Percentiles rank a stretch among this genome's conserved stretches.
These are phyloP conservation scores for Lonchura striata DNA, from an alignment of 2,113 vertebrate genomes.

Conservation along the genomic window DNA sequence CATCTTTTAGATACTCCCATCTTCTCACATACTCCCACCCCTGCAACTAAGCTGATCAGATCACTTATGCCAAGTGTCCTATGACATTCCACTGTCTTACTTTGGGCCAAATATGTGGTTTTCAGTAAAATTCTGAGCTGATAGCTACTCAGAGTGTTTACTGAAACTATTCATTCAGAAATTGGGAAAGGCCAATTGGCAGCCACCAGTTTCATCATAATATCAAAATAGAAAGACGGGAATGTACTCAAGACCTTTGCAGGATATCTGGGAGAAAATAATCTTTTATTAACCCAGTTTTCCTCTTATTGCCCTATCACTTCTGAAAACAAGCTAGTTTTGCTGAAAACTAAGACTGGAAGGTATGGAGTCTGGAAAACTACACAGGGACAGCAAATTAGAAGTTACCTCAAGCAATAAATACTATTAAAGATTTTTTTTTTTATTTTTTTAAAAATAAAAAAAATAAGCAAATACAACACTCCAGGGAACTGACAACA, in stretches of 20 bases:
- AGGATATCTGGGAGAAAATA: not conserved
- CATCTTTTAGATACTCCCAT: not conserved
- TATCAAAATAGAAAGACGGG: not conserved
- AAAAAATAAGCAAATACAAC: not conserved
- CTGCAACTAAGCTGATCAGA: not conserved
- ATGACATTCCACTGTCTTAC: slow-evolving; percentile 24
- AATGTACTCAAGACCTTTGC: not conserved
- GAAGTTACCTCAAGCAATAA: not conserved
- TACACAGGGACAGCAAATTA: not conserved
- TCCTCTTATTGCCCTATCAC: not conserved
- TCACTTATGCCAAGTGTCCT: not conserved
- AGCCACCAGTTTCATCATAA: not conserved
- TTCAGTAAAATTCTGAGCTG: not conserved
- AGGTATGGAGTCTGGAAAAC: not conserved
- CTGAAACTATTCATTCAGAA: not conserved
- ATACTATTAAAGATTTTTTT: not conserved
- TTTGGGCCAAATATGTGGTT: slow-evolving; percentile 25
- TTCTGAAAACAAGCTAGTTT: not conserved
- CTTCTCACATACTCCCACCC: not conserved
- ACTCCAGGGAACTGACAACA: not conserved
- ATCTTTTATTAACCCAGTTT: not conserved
- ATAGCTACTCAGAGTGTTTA: not conserved
- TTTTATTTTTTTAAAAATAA: not conserved
- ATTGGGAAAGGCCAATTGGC: not conserved
- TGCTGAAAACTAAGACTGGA: not conserved